Evolutionary conservation across 2,888 invertebrate species (phyloP).

Genomic region (Rhorus exstirpatorius): DNA sequence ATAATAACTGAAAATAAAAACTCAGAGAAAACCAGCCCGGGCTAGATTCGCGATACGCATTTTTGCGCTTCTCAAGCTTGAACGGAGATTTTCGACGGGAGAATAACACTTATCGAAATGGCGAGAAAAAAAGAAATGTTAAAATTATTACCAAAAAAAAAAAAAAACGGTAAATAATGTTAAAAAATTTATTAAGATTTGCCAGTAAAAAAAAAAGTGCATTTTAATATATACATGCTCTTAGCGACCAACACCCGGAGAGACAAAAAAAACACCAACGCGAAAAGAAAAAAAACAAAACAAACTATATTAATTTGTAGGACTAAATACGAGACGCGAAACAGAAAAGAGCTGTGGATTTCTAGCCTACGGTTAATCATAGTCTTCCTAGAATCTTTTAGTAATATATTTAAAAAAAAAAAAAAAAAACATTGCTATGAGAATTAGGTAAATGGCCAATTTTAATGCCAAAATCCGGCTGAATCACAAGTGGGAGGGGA

Average conservation of each 20-base stretch:
- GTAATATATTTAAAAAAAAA: slow-evolving; percentile 59
- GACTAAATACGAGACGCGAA: slow-evolving; percentile 72
- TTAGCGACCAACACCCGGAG: slow-evolving; percentile 30
- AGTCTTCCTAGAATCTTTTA: slow-evolving; percentile 85
- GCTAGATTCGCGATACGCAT: background rate
- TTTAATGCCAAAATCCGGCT: slow-evolving; percentile 62
- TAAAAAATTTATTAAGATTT: slow-evolving; percentile 45
- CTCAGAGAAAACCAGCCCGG: background rate
- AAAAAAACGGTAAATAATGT: too few relatives aligned
- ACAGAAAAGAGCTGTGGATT: slow-evolving; percentile 70
- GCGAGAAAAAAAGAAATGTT: slow-evolving; percentile 10
- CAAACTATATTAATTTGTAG: slow-evolving; percentile 71
- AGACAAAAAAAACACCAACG: slow-evolving; percentile 47
- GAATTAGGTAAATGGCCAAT: slow-evolving; percentile 75
- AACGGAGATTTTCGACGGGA: background rate
- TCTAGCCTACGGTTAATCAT: slow-evolving; percentile 86
- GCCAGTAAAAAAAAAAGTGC: slow-evolving; percentile 45
- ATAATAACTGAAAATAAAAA: background rate
- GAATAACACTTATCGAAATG: slow-evolving; percentile 29
- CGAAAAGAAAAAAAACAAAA: slow-evolving; percentile 46
- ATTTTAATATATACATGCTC: slow-evolving; percentile 12
- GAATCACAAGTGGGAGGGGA: slow-evolving; percentile 60
- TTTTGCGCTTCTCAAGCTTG: background rate
- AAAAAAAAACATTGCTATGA: slow-evolving; percentile 74
- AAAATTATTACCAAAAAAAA: slow-evolving; percentile 9